Evolutionary conservation across 2,888 invertebrate genomes (phyloP).

Genomic region (Deilephila elpenor): DNA sequence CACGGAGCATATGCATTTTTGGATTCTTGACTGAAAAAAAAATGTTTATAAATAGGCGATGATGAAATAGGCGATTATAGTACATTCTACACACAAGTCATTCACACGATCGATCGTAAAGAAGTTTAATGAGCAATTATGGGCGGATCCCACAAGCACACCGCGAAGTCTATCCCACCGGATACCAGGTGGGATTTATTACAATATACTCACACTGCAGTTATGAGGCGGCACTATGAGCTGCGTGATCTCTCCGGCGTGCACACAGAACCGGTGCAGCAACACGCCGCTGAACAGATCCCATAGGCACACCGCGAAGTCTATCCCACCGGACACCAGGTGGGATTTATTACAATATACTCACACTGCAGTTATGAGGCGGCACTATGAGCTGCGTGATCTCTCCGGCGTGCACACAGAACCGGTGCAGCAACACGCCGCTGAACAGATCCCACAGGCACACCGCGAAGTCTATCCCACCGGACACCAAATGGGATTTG

Average conservation of each 20-base stretch:
- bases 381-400: slow-evolving; percentile 97
- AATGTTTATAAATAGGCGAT: too few species aligned
- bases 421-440: slow-evolving; percentile 94
- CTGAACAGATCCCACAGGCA: slow-evolving; percentile 98
- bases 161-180: too few species aligned
- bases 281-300: slow-evolving; percentile 95
- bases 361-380: slow-evolving; percentile 94
- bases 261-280: slow-evolving; percentile 97
- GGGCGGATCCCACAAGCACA: too few species aligned
- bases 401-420: slow-evolving; percentile 99
- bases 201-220: slow-evolving; percentile 87
- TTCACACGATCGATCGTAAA: too few species aligned
- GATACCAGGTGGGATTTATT: too few species aligned
- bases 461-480: slow-evolving; percentile 98
- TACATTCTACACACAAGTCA: too few species aligned
- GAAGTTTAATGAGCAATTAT: not conserved
- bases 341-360: slow-evolving; percentile 94
- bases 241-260: slow-evolving; percentile 98
- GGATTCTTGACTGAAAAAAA: slow-evolving; percentile 90
- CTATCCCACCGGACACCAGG: slow-evolving; percentile 98
- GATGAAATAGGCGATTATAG: too few species aligned
- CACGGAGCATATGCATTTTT: slow-evolving; percentile 97
- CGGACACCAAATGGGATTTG: slow-evolving; percentile 94
- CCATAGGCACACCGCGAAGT: slow-evolving; percentile 99
- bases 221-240: slow-evolving; percentile 97